phyloP scores from a whole-genome alignment of 2,888 invertebrate species.

The Catotricha subobsoleta region DNA sequence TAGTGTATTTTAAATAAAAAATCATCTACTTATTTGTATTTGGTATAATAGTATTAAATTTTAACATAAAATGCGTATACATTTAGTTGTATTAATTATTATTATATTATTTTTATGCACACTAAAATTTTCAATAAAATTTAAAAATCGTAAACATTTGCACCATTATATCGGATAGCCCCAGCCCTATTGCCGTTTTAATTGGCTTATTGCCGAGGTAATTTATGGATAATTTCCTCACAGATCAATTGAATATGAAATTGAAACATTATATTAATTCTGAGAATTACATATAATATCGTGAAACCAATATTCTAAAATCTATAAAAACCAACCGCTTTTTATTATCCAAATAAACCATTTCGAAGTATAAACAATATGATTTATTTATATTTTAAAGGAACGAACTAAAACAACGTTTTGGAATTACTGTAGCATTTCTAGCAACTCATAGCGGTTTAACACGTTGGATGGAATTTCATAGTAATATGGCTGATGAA shows the following conservation, averaged over 20 bases:
- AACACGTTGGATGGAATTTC: conserved; percentile 70
- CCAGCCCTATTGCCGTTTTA: conserved; percentile 78
- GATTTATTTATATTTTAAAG: conserved; percentile 29
- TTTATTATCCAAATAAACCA: neutral
- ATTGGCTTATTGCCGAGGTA: conserved; percentile 89
- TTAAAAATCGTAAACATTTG: conserved; percentile 5
- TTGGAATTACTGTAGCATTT: conserved; percentile 71
- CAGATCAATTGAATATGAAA: neutral
- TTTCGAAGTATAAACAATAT: neutral
- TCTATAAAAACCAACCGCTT: too few relatives aligned
- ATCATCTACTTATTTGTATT: neutral
- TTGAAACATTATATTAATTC: too few relatives aligned
- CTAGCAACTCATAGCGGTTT: conserved; percentile 80
- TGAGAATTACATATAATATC: too few relatives aligned
- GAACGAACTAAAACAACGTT: conserved; percentile 64
- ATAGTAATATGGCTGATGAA: conserved; percentile 35
- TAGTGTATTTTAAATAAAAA: neutral
- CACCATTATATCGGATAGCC: conserved; percentile 36
- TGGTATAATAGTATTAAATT: neutral
- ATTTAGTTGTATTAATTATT: conserved; percentile 13
- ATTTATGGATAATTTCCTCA: conserved; percentile 31
- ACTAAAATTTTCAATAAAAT: neutral
- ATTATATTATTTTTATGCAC: conserved; percentile 20
- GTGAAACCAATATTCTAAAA: too few relatives aligned
- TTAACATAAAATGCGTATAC: conserved; percentile 11